Evolutionary conservation across 2,113 vertebrate species (phyloP).

Genomic region (Plotosus lineatus): DNA sequence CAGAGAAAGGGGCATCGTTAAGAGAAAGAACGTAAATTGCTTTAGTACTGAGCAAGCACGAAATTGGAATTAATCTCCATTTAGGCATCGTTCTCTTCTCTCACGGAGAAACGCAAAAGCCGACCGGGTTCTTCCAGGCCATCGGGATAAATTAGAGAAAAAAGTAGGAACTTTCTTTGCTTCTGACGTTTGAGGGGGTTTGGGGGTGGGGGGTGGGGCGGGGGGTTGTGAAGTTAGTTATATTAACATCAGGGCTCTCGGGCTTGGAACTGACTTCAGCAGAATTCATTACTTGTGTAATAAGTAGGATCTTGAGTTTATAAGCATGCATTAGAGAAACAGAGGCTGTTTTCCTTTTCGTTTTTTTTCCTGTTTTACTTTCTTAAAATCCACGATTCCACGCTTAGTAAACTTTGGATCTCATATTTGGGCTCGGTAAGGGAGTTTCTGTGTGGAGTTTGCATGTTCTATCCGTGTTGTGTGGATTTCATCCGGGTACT

Average conservation of each 20-base stretch:
- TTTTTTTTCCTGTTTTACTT: neutral
- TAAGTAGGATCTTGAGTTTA: constrained; percentile 10
- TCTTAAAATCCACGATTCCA: neutral
- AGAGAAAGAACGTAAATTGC: constrained; percentile 99
- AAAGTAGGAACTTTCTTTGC: constrained; percentile 75
- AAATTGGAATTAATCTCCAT: constrained; percentile 99
- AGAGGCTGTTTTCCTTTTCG: neutral
- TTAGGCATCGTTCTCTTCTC: constrained; percentile 93
- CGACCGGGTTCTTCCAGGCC: constrained; percentile 91
- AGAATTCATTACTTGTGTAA: constrained; percentile 38
- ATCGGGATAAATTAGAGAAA: constrained; percentile 97
- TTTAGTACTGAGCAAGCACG: constrained; percentile 99
- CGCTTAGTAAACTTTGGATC: neutral
- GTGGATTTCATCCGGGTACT: too few species aligned
- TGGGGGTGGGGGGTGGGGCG: neutral
- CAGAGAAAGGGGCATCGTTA: constrained; percentile 98
- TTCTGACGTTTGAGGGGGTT: constrained; percentile 12
- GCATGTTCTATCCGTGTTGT: too few species aligned
- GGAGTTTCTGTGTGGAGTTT: too few species aligned
- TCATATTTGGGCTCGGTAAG: too few species aligned
- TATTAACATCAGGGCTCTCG: constrained; percentile 34
- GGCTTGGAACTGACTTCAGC: constrained; percentile 44
- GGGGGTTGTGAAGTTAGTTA: constrained; percentile 44
- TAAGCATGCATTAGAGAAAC: neutral
- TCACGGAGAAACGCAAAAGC: constrained; percentile 94